phyloP scores from a whole-genome alignment of 2,113 vertebrate genomes.

The Bagarius yarrelli region DNA sequence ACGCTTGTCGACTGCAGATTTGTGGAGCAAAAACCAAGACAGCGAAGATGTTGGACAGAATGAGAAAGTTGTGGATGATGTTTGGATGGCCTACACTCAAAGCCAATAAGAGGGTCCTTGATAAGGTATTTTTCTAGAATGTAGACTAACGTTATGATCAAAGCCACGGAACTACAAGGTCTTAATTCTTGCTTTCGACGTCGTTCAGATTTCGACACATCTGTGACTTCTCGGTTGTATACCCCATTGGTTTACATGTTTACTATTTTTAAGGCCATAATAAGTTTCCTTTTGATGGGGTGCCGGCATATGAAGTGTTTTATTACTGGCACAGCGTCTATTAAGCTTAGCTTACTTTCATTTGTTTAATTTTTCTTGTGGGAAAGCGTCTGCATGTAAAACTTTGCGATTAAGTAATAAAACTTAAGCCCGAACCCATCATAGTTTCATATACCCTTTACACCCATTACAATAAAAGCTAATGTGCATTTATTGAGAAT shows the following conservation, averaged over 20 bases:
- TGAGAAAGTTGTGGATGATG: slow-evolving; percentile 60
- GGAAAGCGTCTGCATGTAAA: slow-evolving; percentile 76
- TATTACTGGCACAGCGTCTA: slow-evolving; percentile 59
- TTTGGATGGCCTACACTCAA: slow-evolving; percentile 52
- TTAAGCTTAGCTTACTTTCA: slow-evolving; percentile 66
- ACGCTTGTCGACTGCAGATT: slow-evolving; percentile 53
- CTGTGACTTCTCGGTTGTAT: slow-evolving; percentile 54
- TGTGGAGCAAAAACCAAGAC: slow-evolving; percentile 58
- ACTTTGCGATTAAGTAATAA: slow-evolving; percentile 70
- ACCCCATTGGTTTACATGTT: slow-evolving; percentile 63
- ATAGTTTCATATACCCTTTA: slow-evolving; percentile 80
- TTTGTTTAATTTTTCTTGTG: slow-evolving; percentile 69
- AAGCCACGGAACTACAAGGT: slow-evolving; percentile 73
- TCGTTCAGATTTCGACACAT: slow-evolving; percentile 62
- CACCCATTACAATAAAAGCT: slow-evolving; percentile 77
- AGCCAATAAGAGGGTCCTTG: slow-evolving; percentile 57
- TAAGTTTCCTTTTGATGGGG: slow-evolving; percentile 55
- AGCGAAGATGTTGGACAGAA: slow-evolving; percentile 46
- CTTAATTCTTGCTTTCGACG: slow-evolving; percentile 72
- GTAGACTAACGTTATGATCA: slow-evolving; percentile 64
- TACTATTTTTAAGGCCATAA: slow-evolving; percentile 64
- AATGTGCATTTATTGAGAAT: slow-evolving; percentile 59
- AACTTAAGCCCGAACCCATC: slow-evolving; percentile 67
- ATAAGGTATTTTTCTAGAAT: slow-evolving; percentile 66
- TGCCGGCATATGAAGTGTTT: slow-evolving; percentile 66